Conservation (phyloP, 2,797 vertebrate genomes). For the Chrysocyon brachyurus region DNA sequence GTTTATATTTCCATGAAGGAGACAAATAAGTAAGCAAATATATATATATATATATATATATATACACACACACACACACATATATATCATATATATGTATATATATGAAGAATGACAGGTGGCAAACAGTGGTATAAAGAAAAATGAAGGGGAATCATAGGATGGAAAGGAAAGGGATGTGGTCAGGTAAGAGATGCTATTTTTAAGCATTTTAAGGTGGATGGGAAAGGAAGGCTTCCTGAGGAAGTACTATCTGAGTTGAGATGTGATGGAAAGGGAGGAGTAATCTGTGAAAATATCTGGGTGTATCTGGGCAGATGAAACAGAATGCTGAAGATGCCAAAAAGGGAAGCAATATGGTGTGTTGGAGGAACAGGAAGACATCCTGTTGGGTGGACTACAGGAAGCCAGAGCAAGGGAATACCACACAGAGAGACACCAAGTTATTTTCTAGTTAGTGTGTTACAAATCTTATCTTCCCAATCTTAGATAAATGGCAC, state of each 20-base stretch:
- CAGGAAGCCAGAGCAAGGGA: not conserved
- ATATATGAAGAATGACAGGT: not conserved
- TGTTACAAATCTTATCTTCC: not conserved
- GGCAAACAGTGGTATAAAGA: not conserved
- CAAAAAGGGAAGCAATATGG: not conserved
- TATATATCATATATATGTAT: not conserved
- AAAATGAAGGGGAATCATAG: not conserved
- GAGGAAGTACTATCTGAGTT: not conserved
- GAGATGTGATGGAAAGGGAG: not conserved
- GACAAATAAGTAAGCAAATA: not conserved
- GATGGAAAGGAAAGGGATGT: not conserved
- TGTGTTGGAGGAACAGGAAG: not conserved
- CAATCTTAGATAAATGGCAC: not conserved
- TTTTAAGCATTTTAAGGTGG: not conserved
- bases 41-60: not conserved
- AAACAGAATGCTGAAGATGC: not conserved
- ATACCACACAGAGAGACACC: accelerated
- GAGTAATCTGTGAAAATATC: not conserved
- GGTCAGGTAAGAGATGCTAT: not conserved
- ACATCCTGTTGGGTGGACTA: not conserved
- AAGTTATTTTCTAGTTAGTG: not conserved
- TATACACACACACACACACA: not conserved
- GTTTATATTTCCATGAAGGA: not conserved
- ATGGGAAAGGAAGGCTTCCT: not conserved
- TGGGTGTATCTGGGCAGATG: not conserved